A percentile compares a stretch with the other conserved stretches of the same genome.
Evolutionary conservation across 1,140 invertebrate genomes (phyloP).

Genomic region (Pemphigus obesinymphae): DNA sequence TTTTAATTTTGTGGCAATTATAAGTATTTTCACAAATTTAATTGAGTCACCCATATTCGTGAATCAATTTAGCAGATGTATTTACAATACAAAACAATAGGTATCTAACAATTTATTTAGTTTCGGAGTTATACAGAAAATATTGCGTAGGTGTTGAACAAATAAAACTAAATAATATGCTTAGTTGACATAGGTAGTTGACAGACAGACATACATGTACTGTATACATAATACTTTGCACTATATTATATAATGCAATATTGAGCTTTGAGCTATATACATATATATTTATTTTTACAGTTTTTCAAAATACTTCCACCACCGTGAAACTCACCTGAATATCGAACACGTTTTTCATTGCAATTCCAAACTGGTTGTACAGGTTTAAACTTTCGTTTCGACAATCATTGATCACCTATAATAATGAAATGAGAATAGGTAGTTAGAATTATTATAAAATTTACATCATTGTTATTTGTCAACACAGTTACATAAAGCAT

Average conservation of each 20-base stretch:
- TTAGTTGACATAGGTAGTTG: neutral
- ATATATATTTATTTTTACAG: no score
- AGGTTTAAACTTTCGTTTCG: constrained; percentile 87
- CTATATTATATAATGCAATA: neutral
- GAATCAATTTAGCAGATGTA: no score
- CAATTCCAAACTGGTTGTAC: constrained; percentile 81
- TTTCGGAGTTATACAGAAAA: neutral
- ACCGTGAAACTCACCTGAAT: constrained; percentile 66
- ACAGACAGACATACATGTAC: neutral
- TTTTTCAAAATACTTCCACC: no score
- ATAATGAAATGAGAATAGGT: constrained; percentile 48
- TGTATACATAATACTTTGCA: neutral
- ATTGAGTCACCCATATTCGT: constrained; percentile 8
- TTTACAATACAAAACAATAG: constrained; percentile 13
- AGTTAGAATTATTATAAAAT: no score
- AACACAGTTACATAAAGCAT: no score
- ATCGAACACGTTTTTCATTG: constrained; percentile 85
- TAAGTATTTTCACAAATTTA: neutral
- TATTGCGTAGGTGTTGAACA: neutral
- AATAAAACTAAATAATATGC: neutral
- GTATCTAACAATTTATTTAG: no score
- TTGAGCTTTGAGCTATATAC: no score
- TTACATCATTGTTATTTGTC: no score
- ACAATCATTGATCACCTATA: constrained; percentile 87
- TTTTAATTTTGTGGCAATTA: neutral